Conservation (phyloP, 2,888 invertebrate genomes). For the Acronicta alni region DNA sequence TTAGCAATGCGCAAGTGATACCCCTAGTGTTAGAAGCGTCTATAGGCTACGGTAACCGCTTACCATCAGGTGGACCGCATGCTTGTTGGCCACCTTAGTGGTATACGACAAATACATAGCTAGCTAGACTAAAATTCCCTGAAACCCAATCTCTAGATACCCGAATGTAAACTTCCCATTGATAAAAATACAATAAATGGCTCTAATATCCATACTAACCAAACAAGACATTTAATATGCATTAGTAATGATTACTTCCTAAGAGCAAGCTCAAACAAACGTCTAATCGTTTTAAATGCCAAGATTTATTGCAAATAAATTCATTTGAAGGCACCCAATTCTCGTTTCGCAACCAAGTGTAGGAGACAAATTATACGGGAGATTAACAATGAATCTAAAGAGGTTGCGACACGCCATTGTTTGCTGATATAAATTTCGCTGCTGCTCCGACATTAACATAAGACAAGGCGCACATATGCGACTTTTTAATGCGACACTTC, state of each 20-base stretch:
- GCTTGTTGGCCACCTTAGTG: too few species aligned
- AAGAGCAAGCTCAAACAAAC: constrained; percentile 18
- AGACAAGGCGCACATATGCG: constrained; percentile 26
- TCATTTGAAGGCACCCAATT: constrained; percentile 38
- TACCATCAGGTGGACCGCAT: too few species aligned
- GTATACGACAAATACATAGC: too few species aligned
- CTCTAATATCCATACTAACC: not conserved
- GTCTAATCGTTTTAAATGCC: constrained; percentile 13
- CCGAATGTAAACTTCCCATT: too few species aligned
- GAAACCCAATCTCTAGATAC: too few species aligned
- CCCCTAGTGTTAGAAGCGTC: too few species aligned
- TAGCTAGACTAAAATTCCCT: too few species aligned
- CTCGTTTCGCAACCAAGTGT: constrained; percentile 65
- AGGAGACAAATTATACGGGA: constrained; percentile 79
- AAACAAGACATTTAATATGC: constrained; percentile 12
- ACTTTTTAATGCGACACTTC: constrained; percentile 29
- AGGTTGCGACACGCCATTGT: constrained; percentile 75
- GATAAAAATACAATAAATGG: not conserved
- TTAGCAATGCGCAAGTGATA: too few species aligned
- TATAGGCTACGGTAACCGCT: too few species aligned
- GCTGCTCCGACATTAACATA: constrained; percentile 60
- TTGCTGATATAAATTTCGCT: constrained; percentile 68
- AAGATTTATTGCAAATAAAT: constrained; percentile 45
- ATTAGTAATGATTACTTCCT: constrained; percentile 8
- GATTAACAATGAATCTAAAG: constrained; percentile 75